phyloP scores from a whole-genome alignment of 2,797 vertebrate genomes.

The Arremon brunneinucha region DNA sequence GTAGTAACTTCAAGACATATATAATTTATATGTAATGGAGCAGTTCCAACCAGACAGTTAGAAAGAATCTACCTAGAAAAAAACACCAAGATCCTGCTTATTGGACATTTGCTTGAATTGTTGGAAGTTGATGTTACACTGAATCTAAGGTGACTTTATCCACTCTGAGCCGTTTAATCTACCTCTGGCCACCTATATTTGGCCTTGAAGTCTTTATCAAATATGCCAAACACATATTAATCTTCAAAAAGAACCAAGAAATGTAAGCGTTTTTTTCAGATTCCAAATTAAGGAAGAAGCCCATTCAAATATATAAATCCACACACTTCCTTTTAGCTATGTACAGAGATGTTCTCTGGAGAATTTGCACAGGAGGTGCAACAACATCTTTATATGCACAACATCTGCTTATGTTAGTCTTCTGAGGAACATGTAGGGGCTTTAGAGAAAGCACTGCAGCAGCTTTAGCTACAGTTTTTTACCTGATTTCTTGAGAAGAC shows the following conservation, averaged over 20 bases:
- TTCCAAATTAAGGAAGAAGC: neutral
- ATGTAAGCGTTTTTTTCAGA: neutral
- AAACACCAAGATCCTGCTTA: neutral
- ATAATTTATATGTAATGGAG: neutral
- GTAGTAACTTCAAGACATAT: neutral
- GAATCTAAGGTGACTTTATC: neutral
- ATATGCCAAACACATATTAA: neutral
- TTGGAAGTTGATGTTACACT: neutral
- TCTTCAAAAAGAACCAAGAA: neutral
- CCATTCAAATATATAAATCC: neutral
- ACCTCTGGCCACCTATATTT: neutral
- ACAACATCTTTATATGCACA: neutral
- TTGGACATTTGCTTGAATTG: neutral
- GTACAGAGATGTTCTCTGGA: neutral
- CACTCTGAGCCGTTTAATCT: neutral
- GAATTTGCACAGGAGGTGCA: neutral
- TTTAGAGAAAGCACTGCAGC: neutral
- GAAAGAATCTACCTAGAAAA: neutral
- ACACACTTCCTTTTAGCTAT: neutral
- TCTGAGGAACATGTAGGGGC: neutral
- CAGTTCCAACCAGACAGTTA: neutral
- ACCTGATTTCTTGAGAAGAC: neutral
- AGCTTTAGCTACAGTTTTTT: neutral
- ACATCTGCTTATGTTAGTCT: neutral
- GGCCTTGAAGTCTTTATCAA: neutral